These are phyloP conservation scores for Centropus unirufus DNA, from an alignment of 2,113 vertebrate genomes.

Conservation along the genomic window DNA sequence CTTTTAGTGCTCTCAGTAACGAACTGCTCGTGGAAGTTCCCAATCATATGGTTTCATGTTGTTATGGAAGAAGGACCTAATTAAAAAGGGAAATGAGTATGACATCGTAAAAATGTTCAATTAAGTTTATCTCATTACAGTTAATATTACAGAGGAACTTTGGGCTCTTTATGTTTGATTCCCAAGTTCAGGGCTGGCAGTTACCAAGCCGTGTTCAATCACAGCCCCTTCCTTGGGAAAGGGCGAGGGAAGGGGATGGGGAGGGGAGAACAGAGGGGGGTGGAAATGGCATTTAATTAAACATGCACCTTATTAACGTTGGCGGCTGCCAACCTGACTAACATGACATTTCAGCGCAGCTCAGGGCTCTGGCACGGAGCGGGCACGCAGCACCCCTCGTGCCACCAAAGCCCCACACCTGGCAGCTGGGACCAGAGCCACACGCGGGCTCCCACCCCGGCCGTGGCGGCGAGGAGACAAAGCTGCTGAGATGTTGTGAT, in stretches of 20 bases:
- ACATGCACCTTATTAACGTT: background rate
- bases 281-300: background rate
- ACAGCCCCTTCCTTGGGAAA: background rate
- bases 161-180: background rate
- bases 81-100: conserved; percentile 48
- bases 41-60: background rate
- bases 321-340: background rate
- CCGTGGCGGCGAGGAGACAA: background rate
- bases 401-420: background rate
- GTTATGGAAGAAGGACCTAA: conserved; percentile 24
- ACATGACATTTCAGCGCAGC: background rate
- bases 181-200: background rate
- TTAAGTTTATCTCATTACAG: conserved; percentile 36
- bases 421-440: background rate
- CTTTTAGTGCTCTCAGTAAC: background rate
- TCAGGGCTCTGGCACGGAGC: accelerated
- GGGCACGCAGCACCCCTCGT: background rate
- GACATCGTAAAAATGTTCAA: conserved; percentile 28
- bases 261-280: accelerated
- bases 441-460: background rate
- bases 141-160: background rate
- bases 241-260: background rate
- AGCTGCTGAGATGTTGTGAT: background rate
- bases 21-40: background rate
- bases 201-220: background rate